phyloP scores from a whole-genome alignment of 2,113 vertebrate genomes.

The Pomatorhinus ruficollis region DNA sequence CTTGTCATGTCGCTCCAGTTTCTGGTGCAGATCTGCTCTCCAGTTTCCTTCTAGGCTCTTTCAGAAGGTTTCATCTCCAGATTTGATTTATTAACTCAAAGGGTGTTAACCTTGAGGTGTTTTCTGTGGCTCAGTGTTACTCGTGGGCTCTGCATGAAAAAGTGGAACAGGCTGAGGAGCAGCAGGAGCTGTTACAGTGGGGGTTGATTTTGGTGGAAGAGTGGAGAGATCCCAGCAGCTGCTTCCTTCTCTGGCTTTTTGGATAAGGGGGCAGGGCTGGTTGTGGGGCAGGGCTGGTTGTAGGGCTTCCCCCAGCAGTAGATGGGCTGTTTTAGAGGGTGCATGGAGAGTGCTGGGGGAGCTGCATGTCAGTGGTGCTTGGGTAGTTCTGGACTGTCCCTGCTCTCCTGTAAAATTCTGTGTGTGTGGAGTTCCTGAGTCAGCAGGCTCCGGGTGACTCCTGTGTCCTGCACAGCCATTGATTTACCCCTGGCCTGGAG shows the following conservation, averaged over 20 bases:
- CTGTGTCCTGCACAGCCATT: neutral
- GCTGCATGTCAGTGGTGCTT: accelerated
- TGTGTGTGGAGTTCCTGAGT: neutral
- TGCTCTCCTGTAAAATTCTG: neutral
- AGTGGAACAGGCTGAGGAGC: neutral
- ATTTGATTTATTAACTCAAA: neutral
- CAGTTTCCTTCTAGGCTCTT: neutral
- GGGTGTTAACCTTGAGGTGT: neutral
- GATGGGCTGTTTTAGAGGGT: neutral
- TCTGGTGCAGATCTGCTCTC: neutral
- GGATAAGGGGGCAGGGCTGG: neutral
- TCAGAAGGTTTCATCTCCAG: neutral
- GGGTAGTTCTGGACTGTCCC: neutral
- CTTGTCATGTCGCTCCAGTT: neutral
- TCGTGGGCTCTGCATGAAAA: neutral
- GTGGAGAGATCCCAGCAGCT: too few species aligned
- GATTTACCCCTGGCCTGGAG: neutral
- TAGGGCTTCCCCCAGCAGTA: neutral
- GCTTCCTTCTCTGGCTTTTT: neutral
- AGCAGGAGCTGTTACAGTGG: neutral
- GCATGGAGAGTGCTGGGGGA: neutral
- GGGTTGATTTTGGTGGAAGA: neutral
- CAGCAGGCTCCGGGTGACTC: neutral
- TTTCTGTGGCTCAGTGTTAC: neutral
- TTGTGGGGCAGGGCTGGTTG: neutral